Conservation (phyloP, 2,113 vertebrate genomes). For the Leptocoma aspasia region DNA sequence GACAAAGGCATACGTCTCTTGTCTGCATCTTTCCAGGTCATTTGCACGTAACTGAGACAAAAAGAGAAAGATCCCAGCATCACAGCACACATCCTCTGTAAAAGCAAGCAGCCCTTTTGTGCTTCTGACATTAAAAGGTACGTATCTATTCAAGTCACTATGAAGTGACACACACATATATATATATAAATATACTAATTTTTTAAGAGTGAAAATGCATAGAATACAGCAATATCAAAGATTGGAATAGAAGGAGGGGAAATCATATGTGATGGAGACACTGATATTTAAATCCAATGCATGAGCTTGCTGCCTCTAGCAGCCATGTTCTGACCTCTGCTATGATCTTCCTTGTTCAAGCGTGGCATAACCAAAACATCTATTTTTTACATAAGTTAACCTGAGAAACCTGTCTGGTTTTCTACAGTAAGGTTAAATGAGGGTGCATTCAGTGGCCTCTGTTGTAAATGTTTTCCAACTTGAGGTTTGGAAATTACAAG, state of each 20-base stretch:
- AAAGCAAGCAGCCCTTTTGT: neutral
- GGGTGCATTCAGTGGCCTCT: neutral
- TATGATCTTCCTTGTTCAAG: neutral
- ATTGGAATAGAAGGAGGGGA: neutral
- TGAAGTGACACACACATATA: neutral
- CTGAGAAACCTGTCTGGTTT: neutral
- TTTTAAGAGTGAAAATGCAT: neutral
- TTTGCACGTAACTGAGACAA: neutral
- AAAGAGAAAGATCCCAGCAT: neutral
- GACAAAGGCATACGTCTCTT: neutral
- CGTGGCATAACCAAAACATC: neutral
- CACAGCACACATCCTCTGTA: neutral
- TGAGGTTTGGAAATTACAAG: neutral
- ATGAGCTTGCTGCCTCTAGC: neutral
- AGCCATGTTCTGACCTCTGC: neutral
- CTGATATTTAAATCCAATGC: neutral
- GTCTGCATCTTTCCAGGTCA: neutral
- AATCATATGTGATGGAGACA: neutral
- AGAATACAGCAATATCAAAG: neutral
- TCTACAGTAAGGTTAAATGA: neutral
- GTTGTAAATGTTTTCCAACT: neutral
- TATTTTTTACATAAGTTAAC: neutral
- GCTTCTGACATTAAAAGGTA: neutral
- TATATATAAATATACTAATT: neutral
- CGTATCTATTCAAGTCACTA: neutral